phyloP scores from a whole-genome alignment of 2,797 vertebrate species.

The Borostomias antarcticus region DNA sequence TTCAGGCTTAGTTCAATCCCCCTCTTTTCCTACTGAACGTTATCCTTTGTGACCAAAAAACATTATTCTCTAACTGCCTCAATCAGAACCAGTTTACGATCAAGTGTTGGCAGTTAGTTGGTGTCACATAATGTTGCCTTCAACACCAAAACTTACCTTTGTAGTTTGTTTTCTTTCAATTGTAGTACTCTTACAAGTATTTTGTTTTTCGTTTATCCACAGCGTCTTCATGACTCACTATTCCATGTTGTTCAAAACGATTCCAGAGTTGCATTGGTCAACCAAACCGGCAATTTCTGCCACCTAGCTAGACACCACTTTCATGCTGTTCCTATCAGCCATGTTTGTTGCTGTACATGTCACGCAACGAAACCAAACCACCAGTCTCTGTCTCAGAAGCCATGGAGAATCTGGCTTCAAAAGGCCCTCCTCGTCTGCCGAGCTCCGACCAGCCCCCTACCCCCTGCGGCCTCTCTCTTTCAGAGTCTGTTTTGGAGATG shows the following conservation, averaged over 20 bases:
- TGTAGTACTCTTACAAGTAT: background rate
- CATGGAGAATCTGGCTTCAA: slow-evolving; percentile 22
- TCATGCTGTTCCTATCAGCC: background rate
- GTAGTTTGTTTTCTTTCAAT: background rate
- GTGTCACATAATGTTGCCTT: background rate
- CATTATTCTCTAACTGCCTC: too few relatives aligned
- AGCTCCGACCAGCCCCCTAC: slow-evolving; percentile 32
- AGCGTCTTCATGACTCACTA: background rate
- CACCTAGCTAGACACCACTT: background rate
- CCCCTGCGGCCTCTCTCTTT: slow-evolving; percentile 36
- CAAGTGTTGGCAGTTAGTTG: background rate
- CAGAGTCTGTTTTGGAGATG: slow-evolving; percentile 46
- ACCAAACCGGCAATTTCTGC: background rate
- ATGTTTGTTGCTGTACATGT: slow-evolving; percentile 4
- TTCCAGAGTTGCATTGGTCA: background rate
- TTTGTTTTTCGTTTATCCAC: background rate
- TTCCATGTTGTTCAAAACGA: background rate
- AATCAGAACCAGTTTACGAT: too few relatives aligned
- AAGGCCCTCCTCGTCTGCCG: slow-evolving; percentile 28
- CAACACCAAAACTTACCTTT: background rate
- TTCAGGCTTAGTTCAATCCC: background rate
- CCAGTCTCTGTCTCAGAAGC: slow-evolving; percentile 24
- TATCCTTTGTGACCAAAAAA: too few relatives aligned
- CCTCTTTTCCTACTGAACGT: background rate
- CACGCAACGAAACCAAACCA: slow-evolving; percentile 29